These are phyloP conservation scores for Brachirus orientalis DNA, from an alignment of 2,113 vertebrate genomes.

Conservation along the genomic window DNA sequence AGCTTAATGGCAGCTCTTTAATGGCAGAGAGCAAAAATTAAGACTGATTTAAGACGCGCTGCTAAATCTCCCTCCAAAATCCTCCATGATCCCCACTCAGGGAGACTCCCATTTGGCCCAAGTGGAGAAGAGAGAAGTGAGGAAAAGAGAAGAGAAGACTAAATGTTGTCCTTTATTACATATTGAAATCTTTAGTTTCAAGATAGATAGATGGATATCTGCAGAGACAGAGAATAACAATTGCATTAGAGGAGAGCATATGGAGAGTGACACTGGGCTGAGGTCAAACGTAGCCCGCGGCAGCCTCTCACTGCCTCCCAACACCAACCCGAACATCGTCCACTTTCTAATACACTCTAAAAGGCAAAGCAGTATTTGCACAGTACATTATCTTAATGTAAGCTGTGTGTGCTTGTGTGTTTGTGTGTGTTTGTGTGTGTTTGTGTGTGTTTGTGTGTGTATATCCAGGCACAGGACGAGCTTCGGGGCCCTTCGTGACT, in stretches of 20 bases:
- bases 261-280: slow-evolving; percentile 59
- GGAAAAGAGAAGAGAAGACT: slow-evolving; percentile 10
- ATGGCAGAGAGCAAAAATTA: slow-evolving; percentile 99
- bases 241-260: slow-evolving; percentile 56
- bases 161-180: slow-evolving; percentile 23
- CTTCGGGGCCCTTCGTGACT: slow-evolving; percentile 52
- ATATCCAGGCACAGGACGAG: slow-evolving; percentile 25
- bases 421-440: slow-evolving; percentile 50
- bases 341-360: slow-evolving; percentile 74
- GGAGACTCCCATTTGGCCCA: slow-evolving; percentile 98
- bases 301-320: slow-evolving; percentile 36
- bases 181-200: not conserved
- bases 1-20: slow-evolving; percentile 99
- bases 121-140: slow-evolving; percentile 33
- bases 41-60: slow-evolving; percentile 95
- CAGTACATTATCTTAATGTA: slow-evolving; percentile 72
- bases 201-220: slow-evolving; percentile 2
- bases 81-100: slow-evolving; percentile 92
- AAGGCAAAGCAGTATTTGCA: slow-evolving; percentile 68
- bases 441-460: slow-evolving; percentile 52
- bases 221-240: slow-evolving; percentile 36
- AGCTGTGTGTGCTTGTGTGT: slow-evolving; percentile 55
- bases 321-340: slow-evolving; percentile 72
- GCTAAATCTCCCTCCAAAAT: slow-evolving; percentile 86
- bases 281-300: slow-evolving; percentile 66